These are phyloP conservation scores for Pimephales promelas DNA, from an alignment of 2,113 vertebrate genomes.

Conservation along the genomic window DNA sequence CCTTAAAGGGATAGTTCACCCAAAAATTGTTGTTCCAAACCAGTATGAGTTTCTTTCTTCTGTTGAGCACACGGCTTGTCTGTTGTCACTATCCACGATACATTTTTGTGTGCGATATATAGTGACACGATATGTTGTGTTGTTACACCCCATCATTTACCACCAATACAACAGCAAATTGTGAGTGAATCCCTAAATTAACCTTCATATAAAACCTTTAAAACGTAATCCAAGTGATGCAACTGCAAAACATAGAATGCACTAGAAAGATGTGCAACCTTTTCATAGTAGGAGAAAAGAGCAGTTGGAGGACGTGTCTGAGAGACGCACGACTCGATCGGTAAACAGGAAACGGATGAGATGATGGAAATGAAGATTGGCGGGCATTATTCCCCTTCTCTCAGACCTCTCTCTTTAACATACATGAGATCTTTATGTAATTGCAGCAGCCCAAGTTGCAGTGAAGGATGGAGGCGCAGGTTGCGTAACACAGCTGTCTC, in stretches of 20 bases:
- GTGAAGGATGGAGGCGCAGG: conserved; percentile 35
- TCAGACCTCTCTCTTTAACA: conserved; percentile 30
- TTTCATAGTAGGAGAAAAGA: not conserved
- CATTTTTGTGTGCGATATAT: no score
- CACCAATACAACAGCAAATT: not conserved
- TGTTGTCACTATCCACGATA: no score
- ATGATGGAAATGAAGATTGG: conserved; percentile 34
- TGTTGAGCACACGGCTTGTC: no score
- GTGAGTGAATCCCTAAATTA: not conserved
- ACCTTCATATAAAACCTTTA: not conserved
- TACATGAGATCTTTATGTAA: conserved; percentile 49
- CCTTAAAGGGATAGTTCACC: not conserved
- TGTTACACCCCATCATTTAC: not conserved
- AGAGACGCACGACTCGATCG: not conserved
- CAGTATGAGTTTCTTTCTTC: no score
- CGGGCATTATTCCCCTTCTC: conserved; percentile 6
- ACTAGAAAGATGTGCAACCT: not conserved
- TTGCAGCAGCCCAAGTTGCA: conserved; percentile 22
- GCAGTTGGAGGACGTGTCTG: conserved; percentile 12
- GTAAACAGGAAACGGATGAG: conserved; percentile 53
- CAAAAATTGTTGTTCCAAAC: no score
- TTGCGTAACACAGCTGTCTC: conserved; percentile 44
- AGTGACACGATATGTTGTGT: no score
- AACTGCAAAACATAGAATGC: not conserved
- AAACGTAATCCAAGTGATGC: not conserved